Evolutionary conservation across 2,113 vertebrate species (phyloP).

Genomic region (Brachirus orientalis): DNA sequence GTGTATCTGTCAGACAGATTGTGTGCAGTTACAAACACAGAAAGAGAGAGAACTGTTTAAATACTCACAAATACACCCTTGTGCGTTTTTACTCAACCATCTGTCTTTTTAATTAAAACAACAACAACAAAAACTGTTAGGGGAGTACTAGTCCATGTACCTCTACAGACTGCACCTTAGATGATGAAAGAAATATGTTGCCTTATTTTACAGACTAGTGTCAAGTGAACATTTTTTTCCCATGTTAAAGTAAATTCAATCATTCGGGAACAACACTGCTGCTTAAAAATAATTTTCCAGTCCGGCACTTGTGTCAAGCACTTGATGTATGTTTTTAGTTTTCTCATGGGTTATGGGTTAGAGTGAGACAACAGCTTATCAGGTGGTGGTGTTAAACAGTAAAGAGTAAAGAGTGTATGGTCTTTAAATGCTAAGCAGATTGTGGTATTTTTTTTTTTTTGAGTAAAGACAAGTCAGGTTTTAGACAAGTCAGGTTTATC

Average conservation of each 20-base stretch:
- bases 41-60: conserved; percentile 52
- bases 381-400: conserved; percentile 8
- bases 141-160: conserved; percentile 33
- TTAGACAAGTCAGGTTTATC: too few species aligned
- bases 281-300: conserved; percentile 44
- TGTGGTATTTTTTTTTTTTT: conserved; percentile 33
- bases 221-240: conserved; percentile 22
- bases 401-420: conserved; percentile 6
- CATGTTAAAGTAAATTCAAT: conserved; percentile 34
- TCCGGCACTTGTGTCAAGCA: conserved; percentile 31
- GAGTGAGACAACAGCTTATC: conserved; percentile 17
- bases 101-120: conserved; percentile 80
- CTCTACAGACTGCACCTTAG: conserved; percentile 26
- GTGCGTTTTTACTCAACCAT: conserved; percentile 56
- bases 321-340: conserved; percentile 36
- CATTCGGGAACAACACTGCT: conserved; percentile 18
- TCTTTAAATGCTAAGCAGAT: conserved; percentile 44
- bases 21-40: conserved; percentile 45
- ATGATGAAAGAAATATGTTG: conserved; percentile 38
- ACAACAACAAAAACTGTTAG: conserved; percentile 38
- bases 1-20: conserved; percentile 65
- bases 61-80: conserved; percentile 56
- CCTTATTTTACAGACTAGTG: conserved; percentile 41
- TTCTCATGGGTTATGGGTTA: conserved; percentile 20
- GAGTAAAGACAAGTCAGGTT: conserved; percentile 21